Base-by-base conservation (phyloP, 2,797 vertebrate species). In the Phalloptychus januarius region DNA sequence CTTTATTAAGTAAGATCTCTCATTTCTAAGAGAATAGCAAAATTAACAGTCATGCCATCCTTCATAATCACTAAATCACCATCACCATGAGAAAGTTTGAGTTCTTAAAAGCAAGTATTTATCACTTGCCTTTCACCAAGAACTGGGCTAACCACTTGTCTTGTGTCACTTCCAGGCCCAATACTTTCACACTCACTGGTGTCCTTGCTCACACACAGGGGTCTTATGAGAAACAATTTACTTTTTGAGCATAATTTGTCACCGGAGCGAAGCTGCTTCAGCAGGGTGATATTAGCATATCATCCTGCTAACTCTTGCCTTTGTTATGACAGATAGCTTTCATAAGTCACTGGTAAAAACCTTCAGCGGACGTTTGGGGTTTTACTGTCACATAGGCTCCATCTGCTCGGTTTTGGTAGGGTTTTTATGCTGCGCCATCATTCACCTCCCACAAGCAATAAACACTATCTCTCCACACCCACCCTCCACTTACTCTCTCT, bases 311-410 rank as follows among this genome's bases (percentile, higher is more conserved):
- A 94, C 91, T 91, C 88, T 84, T 75, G 90, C 86, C 88, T 94
- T 96, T 95, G 94, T 95, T 95, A 93, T 95, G 95, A 96, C 94
- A 95, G 93, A 95, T 95, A 92, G 94, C 95, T 95, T 95, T 96
- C 95, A 95, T 96, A 96, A 96, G 94, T 96, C 95, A 96, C 94
- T 85, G 89, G 89, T 94, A 94, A 93, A 93, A 94, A 93, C 92
- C 94, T 95, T 94, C 90, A 91, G 84, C 80, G 91, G 95, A 94
- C 94, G 93, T 95, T 96, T 94, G 93, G 93, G 92, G 89, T 94
- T 96, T 96, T 95, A 95, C 94, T 95, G 93, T 96, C 94, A 95
- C 94, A 93, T 87, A 93, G 93, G 89, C 93, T 95, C 95, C 96
- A 96, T 96, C 95, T 96, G 95, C 91, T 95, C 92, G 71, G 80